phyloP scores from a whole-genome alignment of 2,888 invertebrate species.

The Drosophila mayaguana region DNA sequence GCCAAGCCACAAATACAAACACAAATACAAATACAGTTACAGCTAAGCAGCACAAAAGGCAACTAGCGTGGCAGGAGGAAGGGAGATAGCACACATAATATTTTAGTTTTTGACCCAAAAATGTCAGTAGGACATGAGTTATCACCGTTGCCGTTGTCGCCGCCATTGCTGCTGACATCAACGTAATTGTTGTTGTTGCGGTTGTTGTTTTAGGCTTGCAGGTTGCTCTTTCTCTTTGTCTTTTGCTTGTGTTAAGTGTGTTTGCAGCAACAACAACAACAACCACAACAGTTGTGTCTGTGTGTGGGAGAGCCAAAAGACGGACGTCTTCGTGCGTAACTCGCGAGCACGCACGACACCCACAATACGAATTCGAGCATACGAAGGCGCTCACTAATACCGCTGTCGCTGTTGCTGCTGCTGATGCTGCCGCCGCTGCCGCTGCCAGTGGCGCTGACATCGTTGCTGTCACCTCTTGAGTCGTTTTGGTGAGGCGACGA shows the following conservation, averaged over 20 bases:
- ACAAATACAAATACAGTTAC: conserved; percentile 7
- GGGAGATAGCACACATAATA: conserved; percentile 62
- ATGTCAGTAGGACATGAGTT: conserved; percentile 81
- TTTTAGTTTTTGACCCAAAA: conserved; percentile 82
- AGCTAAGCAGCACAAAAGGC: conserved; percentile 25
- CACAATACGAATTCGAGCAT: conserved; percentile 22
- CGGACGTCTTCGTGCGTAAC: conserved; percentile 50
- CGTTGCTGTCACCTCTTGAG: conserved; percentile 41
- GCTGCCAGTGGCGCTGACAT: conserved; percentile 8
- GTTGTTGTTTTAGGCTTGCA: conserved; percentile 75
- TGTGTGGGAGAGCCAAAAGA: conserved; percentile 24
- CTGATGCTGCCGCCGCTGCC: neutral
- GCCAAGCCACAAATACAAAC: conserved; percentile 70
- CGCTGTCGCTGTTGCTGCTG: conserved; percentile 4
- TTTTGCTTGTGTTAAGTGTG: conserved; percentile 64
- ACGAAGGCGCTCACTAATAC: conserved; percentile 46
- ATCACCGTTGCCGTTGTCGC: conserved; percentile 64
- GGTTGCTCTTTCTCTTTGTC: conserved; percentile 69
- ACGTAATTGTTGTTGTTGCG: conserved; percentile 48
- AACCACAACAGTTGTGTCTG: conserved; percentile 29
- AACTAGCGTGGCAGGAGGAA: neutral
- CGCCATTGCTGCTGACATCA: conserved; percentile 59
- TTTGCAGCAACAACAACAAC: conserved; percentile 61
- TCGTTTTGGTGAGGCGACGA: conserved; percentile 59
- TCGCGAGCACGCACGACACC: conserved; percentile 49